These are phyloP conservation scores for Paedocypris sp. DNA, from an alignment of 2,113 vertebrate species.

Conservation along the genomic window DNA sequence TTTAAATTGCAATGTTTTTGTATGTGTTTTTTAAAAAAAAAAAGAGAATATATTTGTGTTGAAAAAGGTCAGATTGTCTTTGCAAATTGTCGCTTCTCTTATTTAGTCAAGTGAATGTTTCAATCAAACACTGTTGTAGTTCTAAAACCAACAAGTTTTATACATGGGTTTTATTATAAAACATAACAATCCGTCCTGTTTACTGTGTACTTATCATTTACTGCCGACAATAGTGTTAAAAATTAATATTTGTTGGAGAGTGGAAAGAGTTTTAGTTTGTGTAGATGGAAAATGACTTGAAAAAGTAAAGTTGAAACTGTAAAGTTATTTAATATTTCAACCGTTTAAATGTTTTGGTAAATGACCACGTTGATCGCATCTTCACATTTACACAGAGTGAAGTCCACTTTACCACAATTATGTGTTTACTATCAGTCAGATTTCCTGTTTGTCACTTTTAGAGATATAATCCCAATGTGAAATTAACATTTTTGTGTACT, in stretches of 20 bases:
- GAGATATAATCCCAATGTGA: no score
- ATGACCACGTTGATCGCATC: no score
- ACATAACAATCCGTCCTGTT: neutral
- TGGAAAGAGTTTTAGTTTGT: slow-evolving; percentile 2
- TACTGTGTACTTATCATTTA: neutral
- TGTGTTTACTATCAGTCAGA: no score
- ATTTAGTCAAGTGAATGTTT: neutral
- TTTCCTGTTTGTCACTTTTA: no score
- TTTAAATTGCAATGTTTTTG: slow-evolving; percentile 18
- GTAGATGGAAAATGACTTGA: slow-evolving; percentile 7
- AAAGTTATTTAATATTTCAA: slow-evolving; percentile 20
- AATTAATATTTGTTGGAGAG: neutral
- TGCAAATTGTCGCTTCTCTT: neutral
- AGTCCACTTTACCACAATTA: no score
- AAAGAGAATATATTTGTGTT: neutral
- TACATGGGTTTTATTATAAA: slow-evolving; percentile 1
- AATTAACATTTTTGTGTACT: slow-evolving; percentile 37
- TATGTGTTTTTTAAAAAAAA: slow-evolving; percentile 1
- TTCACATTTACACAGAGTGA: no score
- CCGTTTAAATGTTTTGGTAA: slow-evolving; percentile 24
- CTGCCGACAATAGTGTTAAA: neutral
- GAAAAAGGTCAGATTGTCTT: slow-evolving; percentile 24
- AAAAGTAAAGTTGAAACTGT: slow-evolving; percentile 25
- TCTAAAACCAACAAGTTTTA: neutral
- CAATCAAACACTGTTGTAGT: neutral